These are phyloP conservation scores for Spisula solida DNA, from an alignment of 2,888 invertebrate species.

Conservation along the genomic window DNA sequence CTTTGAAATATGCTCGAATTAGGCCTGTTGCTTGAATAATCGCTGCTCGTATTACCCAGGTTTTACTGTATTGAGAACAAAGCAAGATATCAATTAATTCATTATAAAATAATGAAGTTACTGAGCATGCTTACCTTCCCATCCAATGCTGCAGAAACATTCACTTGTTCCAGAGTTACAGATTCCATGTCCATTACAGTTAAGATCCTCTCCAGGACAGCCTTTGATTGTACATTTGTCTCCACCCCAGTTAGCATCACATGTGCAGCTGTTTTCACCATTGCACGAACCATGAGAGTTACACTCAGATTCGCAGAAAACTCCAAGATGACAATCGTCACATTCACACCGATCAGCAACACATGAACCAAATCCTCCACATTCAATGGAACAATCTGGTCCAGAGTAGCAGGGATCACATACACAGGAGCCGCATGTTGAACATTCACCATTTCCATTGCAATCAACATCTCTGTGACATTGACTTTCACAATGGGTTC, in stretches of 20 bases:
- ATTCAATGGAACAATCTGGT: conserved; percentile 72
- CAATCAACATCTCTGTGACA: conserved; percentile 74
- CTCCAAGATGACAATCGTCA: conserved; percentile 77
- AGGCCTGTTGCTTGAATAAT: too few relatives aligned
- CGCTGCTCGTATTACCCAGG: too few relatives aligned
- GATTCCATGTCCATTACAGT: conserved; percentile 79
- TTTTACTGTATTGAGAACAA: background rate
- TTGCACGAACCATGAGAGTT: conserved; percentile 76
- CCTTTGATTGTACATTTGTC: conserved; percentile 74
- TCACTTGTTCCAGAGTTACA: conserved; percentile 76
- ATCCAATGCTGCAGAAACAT: conserved; percentile 81
- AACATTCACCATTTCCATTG: conserved; percentile 77
- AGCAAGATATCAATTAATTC: too few relatives aligned
- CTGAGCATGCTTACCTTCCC: conserved; percentile 79
- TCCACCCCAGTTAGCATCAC: conserved; percentile 77
- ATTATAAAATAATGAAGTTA: too few relatives aligned
- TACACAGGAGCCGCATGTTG: conserved; percentile 75
- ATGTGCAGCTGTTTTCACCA: conserved; percentile 65
- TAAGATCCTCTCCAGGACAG: conserved; percentile 74
- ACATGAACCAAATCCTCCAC: conserved; percentile 76
- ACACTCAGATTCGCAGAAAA: conserved; percentile 78
- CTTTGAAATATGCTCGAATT: too few relatives aligned
- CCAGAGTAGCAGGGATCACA: conserved; percentile 81
- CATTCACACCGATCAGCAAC: conserved; percentile 75
- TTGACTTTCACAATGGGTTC: conserved; percentile 75